These are phyloP conservation scores for Neomicropteryx cornuta DNA, from an alignment of 1,140 invertebrate species.

Conservation along the genomic window DNA sequence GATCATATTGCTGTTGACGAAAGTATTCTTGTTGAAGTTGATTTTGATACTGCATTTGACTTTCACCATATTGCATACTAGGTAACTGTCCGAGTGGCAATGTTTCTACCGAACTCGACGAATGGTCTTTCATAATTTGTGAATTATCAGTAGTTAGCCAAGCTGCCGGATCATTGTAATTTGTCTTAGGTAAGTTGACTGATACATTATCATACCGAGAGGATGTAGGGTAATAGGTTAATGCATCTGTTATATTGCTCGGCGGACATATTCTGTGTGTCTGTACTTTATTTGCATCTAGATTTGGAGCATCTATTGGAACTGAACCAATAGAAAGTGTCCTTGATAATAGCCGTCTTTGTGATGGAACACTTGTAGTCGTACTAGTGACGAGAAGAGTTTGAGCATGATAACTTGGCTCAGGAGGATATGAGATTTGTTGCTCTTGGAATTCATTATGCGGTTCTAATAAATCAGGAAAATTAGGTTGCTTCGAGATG, in stretches of 20 bases:
- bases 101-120: slow-evolving; percentile 48
- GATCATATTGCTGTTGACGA: slow-evolving; percentile 37
- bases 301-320: slow-evolving; percentile 42
- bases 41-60: slow-evolving; percentile 45
- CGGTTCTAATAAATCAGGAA: slow-evolving; percentile 55
- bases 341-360: slow-evolving; percentile 29
- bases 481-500: slow-evolving; percentile 47
- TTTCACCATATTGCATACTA: too few relatives aligned
- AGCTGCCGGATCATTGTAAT: slow-evolving; percentile 42
- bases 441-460: slow-evolving; percentile 32
- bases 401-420: slow-evolving; percentile 40
- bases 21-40: slow-evolving; percentile 43
- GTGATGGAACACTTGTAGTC: slow-evolving; percentile 24
- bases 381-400: slow-evolving; percentile 34
- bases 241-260: slow-evolving; percentile 61
- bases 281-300: slow-evolving; percentile 53
- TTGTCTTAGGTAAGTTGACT: slow-evolving; percentile 41
- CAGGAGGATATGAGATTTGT: slow-evolving; percentile 35
- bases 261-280: slow-evolving; percentile 56
- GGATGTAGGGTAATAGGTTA: slow-evolving; percentile 65
- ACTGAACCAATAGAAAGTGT: slow-evolving; percentile 42
- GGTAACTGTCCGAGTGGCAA: too few relatives aligned
- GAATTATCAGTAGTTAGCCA: slow-evolving; percentile 46
- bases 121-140: slow-evolving; percentile 41
- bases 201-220: slow-evolving; percentile 52